Conservation (phyloP, 1,140 invertebrate genomes). For the Aporrectodea caliginosa region DNA sequence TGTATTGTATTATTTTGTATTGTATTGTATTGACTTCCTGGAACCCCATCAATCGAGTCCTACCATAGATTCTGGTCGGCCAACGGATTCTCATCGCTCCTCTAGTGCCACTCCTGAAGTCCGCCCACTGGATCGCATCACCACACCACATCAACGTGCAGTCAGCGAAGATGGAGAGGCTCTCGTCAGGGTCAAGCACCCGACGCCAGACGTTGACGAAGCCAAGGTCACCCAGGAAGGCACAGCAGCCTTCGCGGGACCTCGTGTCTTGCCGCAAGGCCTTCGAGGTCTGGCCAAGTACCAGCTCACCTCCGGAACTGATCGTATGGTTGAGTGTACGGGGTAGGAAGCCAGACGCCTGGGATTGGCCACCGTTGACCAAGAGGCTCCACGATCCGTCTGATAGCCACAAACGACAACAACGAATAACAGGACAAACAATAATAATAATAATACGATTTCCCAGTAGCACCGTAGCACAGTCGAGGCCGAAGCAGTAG, state of each 20-base stretch:
- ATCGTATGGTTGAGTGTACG: constrained; percentile 24
- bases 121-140: constrained; percentile 54
- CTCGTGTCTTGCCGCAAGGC: neutral
- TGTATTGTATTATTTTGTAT: too few relatives aligned
- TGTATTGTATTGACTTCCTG: too few relatives aligned
- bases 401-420: too few relatives aligned
- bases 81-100: constrained; percentile 53
- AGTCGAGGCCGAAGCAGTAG: too few relatives aligned
- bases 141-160: constrained; percentile 54
- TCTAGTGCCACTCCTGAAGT: constrained; percentile 53
- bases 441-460: too few relatives aligned
- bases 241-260: constrained; percentile 2
- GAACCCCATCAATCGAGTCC: constrained; percentile 32
- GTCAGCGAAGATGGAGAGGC: constrained; percentile 39
- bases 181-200: constrained; percentile 37
- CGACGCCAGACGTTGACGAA: constrained; percentile 54
- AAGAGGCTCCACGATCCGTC: neutral
- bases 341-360: neutral
- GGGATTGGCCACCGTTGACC: neutral
- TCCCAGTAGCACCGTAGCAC: too few relatives aligned
- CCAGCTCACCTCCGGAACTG: constrained; percentile 47
- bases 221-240: constrained; percentile 49
- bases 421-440: too few relatives aligned
- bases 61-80: constrained; percentile 53
- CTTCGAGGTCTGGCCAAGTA: constrained; percentile 47